Evolutionary conservation across 2,888 invertebrate species (phyloP).

Genomic region (Hylaea fasciaria): DNA sequence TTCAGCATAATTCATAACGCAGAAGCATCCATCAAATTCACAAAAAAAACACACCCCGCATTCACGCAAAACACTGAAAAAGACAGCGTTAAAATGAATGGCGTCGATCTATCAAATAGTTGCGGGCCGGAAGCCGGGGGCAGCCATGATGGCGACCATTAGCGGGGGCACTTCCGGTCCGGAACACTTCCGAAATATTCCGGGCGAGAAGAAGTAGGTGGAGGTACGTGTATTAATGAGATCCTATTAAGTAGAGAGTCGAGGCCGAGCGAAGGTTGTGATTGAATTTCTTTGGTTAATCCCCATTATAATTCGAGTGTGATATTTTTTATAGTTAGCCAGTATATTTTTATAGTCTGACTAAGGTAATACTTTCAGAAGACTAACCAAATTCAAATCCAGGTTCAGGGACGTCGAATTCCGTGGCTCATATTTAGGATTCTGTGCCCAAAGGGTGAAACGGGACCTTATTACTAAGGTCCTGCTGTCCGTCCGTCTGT

Average conservation of each 20-base stretch:
- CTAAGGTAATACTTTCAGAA: no score
- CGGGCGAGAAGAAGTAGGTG: constrained; percentile 13
- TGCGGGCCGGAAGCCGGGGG: constrained; percentile 50
- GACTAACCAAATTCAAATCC: no score
- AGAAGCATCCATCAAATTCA: constrained; percentile 19
- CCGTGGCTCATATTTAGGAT: no score
- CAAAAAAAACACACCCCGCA: constrained; percentile 16
- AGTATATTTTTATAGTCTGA: no score
- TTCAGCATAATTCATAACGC: constrained; percentile 18
- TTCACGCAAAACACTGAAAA: constrained; percentile 25
- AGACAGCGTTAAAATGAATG: constrained; percentile 38
- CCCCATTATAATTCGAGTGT: not conserved
- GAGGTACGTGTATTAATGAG: constrained; percentile 35
- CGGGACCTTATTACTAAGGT: no score
- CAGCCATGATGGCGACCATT: constrained; percentile 61
- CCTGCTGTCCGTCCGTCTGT: no score
- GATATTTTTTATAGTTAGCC: no score
- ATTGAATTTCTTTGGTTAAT: constrained; percentile 8
- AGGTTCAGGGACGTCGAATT: no score
- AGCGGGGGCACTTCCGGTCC: constrained; percentile 54
- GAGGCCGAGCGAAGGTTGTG: not conserved
- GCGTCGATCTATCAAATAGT: constrained; percentile 55
- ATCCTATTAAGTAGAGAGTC: constrained; percentile 10
- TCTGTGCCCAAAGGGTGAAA: no score
- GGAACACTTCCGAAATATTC: constrained; percentile 43